These are phyloP conservation scores for Anoura caudifer DNA, from an alignment of 2,113 vertebrate species.

Conservation along the genomic window DNA sequence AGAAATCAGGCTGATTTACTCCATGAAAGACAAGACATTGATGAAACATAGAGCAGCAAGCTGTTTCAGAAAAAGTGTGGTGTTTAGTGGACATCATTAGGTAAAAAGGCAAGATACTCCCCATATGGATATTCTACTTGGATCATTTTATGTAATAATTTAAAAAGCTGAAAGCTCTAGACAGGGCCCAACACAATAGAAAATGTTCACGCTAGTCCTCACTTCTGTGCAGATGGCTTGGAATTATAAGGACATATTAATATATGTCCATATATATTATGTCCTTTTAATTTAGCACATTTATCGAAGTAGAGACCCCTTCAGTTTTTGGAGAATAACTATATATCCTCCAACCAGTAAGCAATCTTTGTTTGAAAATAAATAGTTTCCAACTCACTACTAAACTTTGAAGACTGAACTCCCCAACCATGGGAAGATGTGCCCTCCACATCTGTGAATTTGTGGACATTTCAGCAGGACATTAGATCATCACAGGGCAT, in stretches of 20 bases:
- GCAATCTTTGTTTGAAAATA: not conserved
- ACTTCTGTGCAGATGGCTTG: not conserved
- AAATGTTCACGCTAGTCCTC: not conserved
- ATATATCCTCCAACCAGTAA: not conserved
- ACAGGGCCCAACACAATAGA: not conserved
- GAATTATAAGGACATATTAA: not conserved
- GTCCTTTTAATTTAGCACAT: not conserved
- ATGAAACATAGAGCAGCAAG: not conserved
- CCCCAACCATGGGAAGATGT: not conserved
- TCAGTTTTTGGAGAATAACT: not conserved
- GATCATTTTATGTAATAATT: not conserved
- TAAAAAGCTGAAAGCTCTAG: not conserved
- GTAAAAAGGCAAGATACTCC: not conserved
- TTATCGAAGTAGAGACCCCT: not conserved
- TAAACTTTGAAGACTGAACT: not conserved
- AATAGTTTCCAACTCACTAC: not conserved
- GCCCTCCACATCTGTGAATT: not conserved
- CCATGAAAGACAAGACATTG: not conserved
- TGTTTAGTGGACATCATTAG: not conserved
- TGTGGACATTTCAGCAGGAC: not conserved
- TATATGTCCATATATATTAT: too few relatives aligned
- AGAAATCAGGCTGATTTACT: not conserved
- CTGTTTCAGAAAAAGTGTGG: not conserved
- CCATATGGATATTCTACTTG: not conserved
- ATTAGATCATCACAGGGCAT: not conserved